A percentile compares a stretch with the other conserved stretches of the same genome.
phyloP scores from a whole-genome alignment of 64 coral and sea anemone species.

The Anthopleura sola region DNA sequence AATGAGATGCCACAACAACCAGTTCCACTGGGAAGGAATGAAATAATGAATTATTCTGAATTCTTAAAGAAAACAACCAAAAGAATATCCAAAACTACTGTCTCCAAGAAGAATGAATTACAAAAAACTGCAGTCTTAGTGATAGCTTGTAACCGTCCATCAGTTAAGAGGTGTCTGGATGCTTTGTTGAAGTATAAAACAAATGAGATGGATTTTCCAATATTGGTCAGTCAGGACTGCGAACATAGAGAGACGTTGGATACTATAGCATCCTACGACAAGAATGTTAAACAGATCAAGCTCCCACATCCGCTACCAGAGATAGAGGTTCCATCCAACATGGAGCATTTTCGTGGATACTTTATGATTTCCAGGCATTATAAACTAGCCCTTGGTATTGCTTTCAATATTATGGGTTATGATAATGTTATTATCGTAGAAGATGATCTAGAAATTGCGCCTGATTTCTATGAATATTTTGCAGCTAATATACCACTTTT shows the following conservation, averaged over 20 bases:
- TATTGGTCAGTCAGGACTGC: slow-evolving; percentile 93
- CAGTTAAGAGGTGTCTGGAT: slow-evolving; percentile 60
- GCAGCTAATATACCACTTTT: slow-evolving; percentile 57
- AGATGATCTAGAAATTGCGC: slow-evolving; percentile 83
- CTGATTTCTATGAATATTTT: slow-evolving; percentile 94
- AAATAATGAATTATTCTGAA: not conserved
- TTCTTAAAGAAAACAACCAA: not conserved
- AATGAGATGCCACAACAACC: not conserved
- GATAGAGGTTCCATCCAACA: slow-evolving; percentile 34
- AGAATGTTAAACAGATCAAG: slow-evolving; percentile 50
- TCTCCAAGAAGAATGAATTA: not conserved
- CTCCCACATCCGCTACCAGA: slow-evolving; percentile 70
- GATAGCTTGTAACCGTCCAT: slow-evolving; percentile 88
- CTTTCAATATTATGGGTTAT: slow-evolving; percentile 75
- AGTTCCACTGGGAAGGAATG: not conserved
- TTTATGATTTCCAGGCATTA: slow-evolving; percentile 89
- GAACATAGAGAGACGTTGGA: slow-evolving; percentile 57
- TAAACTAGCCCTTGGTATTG: slow-evolving; percentile 69
- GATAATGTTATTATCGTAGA: slow-evolving; percentile 86
- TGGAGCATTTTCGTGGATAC: slow-evolving; percentile 54
- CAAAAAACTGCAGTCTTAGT: slow-evolving; percentile 56
- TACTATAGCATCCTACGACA: slow-evolving; percentile 49
- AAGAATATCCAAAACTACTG: not conserved
- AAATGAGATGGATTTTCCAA: slow-evolving; percentile 50
- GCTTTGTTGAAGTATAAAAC: slow-evolving; percentile 57